Percentiles rank a stretch among this genome's conserved stretches.
These are phyloP conservation scores for Stenolophus ochropezus DNA, from an alignment of 2,888 invertebrate genomes.

Conservation along the genomic window DNA sequence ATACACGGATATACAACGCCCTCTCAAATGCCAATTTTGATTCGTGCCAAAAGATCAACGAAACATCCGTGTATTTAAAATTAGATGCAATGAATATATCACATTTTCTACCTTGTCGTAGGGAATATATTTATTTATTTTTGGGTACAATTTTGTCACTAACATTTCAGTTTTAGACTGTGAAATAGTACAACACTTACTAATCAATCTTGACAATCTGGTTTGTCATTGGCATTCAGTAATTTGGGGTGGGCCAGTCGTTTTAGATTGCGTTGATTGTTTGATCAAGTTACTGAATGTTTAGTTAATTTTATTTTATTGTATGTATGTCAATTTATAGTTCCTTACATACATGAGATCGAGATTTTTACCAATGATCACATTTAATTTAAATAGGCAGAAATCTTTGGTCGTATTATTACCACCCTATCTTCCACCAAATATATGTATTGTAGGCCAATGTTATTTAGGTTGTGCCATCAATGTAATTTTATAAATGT, in stretches of 20 bases:
- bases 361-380: not conserved
- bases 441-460: slow-evolving; percentile 36
- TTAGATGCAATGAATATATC: not conserved
- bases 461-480: slow-evolving; percentile 47
- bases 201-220: slow-evolving; percentile 49
- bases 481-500: slow-evolving; percentile 56
- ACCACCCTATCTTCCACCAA: slow-evolving; percentile 50
- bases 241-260: slow-evolving; percentile 12
- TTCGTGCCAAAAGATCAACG: slow-evolving; percentile 35
- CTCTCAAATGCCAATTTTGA: slow-evolving; percentile 4
- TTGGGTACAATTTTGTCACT: not conserved
- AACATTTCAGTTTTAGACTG: not conserved
- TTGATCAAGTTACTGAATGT: not conserved
- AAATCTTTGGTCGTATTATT: not conserved
- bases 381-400: not conserved
- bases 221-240: not conserved
- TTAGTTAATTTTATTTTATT: not conserved
- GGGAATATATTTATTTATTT: not conserved
- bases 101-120: not conserved
- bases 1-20: slow-evolving; percentile 8
- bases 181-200: slow-evolving; percentile 41
- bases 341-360: not conserved
- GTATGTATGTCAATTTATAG: not conserved
- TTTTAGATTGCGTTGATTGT: not conserved
- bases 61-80: slow-evolving; percentile 10